Evolutionary conservation across 2,888 invertebrate genomes (phyloP), one percentile per base, ranked within the genome.

Genomic region (Eupithecia inturbata): DNA sequence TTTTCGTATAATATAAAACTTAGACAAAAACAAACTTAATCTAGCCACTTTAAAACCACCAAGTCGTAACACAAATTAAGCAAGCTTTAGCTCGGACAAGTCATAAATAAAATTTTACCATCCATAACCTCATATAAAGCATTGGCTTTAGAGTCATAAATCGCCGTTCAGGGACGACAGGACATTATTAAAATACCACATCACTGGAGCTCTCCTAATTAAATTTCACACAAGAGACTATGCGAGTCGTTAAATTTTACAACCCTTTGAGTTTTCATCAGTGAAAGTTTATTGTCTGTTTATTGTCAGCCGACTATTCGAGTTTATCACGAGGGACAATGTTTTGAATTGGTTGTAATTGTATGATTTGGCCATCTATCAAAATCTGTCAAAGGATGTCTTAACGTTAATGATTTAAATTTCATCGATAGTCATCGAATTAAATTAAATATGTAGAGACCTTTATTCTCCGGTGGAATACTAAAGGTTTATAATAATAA

Each of bases 151-250:
- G 81, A 82, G 84, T 83, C 84, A 87, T 91, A 91, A 91, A 91
- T 91, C 85, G 87, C 84, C 83, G 78, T 80, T 79, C 70, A 80
- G 87, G 88, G 87, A 84, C 84, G 84, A 82, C 83, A 87, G 88
- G 87, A 88, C 91, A 87, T 89, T 91, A 92, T 91, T 91, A 90
- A 91, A 91, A 91, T 90, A 89, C 91, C 91, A 81, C 92, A 89
- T 90, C 89, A 87, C 85, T 81, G 87, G 89, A 89, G 87, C 86
- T 88, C 86, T 84, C 84, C 89, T 92, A 92, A 92, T 92, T 92
- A 92, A 92, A 92, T 92, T 92, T 92, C 89, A 88, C 89, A 91
- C 89, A 85, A 86, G 89, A 88, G 87, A 87, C 84, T 81, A 81
- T 81, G 82, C 77, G 81, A 85, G 81, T 88, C 89, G 88, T 92